Percentiles rank a stretch among this genome's conserved stretches.
Conservation (phyloP, 2,888 invertebrate genomes). For the Drosophila yooni region DNA sequence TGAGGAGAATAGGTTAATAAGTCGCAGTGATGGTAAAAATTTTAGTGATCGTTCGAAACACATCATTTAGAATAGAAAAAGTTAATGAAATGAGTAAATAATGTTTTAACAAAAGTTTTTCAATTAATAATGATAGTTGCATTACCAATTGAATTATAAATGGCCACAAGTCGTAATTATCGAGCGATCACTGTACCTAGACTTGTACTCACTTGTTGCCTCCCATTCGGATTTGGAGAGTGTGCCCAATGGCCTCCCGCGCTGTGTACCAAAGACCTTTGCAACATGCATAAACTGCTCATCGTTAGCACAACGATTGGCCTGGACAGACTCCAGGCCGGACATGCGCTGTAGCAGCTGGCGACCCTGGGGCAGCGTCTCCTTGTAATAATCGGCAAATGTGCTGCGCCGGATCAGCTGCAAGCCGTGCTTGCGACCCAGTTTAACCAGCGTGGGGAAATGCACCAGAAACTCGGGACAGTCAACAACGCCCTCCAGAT, state of each 20-base stretch:
- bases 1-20: not conserved
- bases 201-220: constrained; percentile 89
- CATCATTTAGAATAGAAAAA: not conserved
- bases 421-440: constrained; percentile 90
- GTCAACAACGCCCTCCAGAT: constrained; percentile 97
- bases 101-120: not conserved
- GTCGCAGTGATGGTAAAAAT: not conserved
- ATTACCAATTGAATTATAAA: not conserved
- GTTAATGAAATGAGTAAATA: not conserved
- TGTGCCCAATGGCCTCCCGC: constrained; percentile 89
- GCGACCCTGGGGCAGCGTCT: constrained; percentile 78
- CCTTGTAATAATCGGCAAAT: constrained; percentile 91
- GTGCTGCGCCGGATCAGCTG: constrained; percentile 89
- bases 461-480: constrained; percentile 99
- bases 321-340: constrained; percentile 91
- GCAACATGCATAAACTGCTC: constrained; percentile 91
- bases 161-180: not conserved
- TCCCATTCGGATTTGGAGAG: constrained; percentile 97
- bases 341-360: constrained; percentile 91
- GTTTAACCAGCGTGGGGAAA: constrained; percentile 92
- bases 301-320: constrained; percentile 85
- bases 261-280: constrained; percentile 84
- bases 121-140: not conserved
- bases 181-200: not conserved
- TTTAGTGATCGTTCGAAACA: not conserved